Conservation (phyloP, 2,888 invertebrate species). For the Agrotis exclamationis region DNA sequence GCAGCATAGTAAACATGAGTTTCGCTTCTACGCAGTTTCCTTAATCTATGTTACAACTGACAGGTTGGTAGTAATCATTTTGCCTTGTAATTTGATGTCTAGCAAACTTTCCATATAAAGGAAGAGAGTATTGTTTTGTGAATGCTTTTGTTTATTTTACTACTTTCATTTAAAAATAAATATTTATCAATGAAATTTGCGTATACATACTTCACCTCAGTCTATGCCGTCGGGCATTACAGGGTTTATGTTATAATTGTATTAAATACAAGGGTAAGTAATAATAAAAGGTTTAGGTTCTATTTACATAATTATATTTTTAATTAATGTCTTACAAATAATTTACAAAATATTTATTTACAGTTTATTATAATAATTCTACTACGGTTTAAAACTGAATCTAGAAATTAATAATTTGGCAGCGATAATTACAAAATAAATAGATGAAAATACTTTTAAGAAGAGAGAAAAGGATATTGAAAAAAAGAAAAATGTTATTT, state of each 20-base stretch:
- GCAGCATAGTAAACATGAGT: no score
- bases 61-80: constrained; percentile 31
- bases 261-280: no score
- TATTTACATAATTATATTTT: background rate
- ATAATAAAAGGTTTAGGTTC: background rate
- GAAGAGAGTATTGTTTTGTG: constrained; percentile 38
- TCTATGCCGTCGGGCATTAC: background rate
- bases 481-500: no score
- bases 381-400: background rate
- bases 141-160: background rate
- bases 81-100: constrained; percentile 41
- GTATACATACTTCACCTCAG: no score
- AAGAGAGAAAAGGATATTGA: background rate
- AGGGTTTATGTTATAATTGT: background rate
- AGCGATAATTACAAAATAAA: background rate
- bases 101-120: constrained; percentile 13
- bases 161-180: constrained; percentile 6
- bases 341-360: constrained; percentile 14
- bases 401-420: background rate
- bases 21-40: background rate
- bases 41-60: constrained; percentile 13
- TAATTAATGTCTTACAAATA: background rate
- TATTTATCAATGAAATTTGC: no score
- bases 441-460: background rate
- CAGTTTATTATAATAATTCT: background rate